A percentile compares a stretch with the other conserved stretches of the same genome.
phyloP scores from a whole-genome alignment of 2,888 invertebrate genomes.

The Mimas tiliae region DNA sequence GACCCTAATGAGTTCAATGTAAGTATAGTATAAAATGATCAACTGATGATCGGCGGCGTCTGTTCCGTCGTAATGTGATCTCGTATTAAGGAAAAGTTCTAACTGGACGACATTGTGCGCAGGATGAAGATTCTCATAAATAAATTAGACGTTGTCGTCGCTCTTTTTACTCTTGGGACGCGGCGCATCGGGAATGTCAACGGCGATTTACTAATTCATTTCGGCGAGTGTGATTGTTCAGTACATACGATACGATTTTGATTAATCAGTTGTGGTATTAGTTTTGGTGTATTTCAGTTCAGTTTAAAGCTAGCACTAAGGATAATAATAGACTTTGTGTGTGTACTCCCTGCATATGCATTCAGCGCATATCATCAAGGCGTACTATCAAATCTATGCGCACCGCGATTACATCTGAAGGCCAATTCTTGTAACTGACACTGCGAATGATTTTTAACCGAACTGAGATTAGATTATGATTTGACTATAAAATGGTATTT shows the following conservation, averaged over 20 bases:
- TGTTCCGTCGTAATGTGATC: slow-evolving; percentile 22
- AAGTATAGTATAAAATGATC: neutral
- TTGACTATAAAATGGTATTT: too few relatives aligned
- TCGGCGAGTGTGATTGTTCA: slow-evolving; percentile 60
- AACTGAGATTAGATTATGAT: too few relatives aligned
- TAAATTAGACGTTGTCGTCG: slow-evolving; percentile 71
- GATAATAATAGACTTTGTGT: too few relatives aligned
- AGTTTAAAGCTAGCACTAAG: too few relatives aligned
- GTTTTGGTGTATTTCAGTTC: neutral
- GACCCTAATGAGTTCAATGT: too few relatives aligned
- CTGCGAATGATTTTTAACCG: too few relatives aligned
- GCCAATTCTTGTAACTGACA: too few relatives aligned
- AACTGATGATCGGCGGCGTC: neutral
- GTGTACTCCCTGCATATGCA: too few relatives aligned
- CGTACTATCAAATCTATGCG: too few relatives aligned
- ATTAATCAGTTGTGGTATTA: neutral
- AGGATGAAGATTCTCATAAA: slow-evolving; percentile 71
- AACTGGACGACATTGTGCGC: slow-evolving; percentile 60
- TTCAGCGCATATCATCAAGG: too few relatives aligned
- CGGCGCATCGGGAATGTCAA: slow-evolving; percentile 73
- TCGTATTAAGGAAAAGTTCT: slow-evolving; percentile 55
- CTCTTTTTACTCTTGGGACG: slow-evolving; percentile 68
- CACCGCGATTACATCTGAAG: too few relatives aligned
- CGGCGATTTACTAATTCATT: slow-evolving; percentile 79
- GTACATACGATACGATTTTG: slow-evolving; percentile 47